Evolutionary conservation across 2,113 vertebrate species (phyloP), one percentile per base, ranked within the genome.

Genomic region (Oxyura jamaicensis): DNA sequence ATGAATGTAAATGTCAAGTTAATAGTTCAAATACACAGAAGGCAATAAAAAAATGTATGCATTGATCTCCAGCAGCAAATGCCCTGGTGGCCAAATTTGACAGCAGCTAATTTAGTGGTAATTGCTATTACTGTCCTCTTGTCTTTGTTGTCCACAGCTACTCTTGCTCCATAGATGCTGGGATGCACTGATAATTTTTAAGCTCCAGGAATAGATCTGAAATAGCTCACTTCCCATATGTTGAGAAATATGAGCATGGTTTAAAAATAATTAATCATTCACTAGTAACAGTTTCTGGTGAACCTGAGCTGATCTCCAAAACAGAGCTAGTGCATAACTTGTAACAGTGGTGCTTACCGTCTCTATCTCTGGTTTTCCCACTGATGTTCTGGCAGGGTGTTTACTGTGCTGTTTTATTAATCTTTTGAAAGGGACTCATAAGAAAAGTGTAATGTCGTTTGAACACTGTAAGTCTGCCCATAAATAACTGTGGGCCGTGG

Each of bases 101-200:
- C 93, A 91, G 87, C 72, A 87, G 72, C 72, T 94, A 96, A 93
- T 91, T 91, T 85, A 94, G 72, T 59, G 71, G 52, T 93, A 94
- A 96, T 93, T 95, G 65, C 74, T 90, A 85, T 65, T 88, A 95
- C 91, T 36, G 58, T 41, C 44, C 53, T 59, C 52, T 19, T 79
- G 59, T 91, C 90, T 80, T 76, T 94, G 67, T 75, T 88, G 65
- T 86, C 72, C 88, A 22, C 72, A 76, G 75, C 56, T 94, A 71
- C 88, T 86, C 90, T 77, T 82, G 8, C n/a, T 77, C 29, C 2
- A 20, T 52, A 77, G 53, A 68, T 7, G 59, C 55, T 66, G 1
- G 0, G 42, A 66, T 76, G 23, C 36, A 71, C 56, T 19, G 58
- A 55, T 11, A 22, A 39, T 68, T 91, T 79, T 53, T 46, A 29